Conservation (phyloP, 2,113 vertebrate genomes). For the Emberiza fucata region DNA sequence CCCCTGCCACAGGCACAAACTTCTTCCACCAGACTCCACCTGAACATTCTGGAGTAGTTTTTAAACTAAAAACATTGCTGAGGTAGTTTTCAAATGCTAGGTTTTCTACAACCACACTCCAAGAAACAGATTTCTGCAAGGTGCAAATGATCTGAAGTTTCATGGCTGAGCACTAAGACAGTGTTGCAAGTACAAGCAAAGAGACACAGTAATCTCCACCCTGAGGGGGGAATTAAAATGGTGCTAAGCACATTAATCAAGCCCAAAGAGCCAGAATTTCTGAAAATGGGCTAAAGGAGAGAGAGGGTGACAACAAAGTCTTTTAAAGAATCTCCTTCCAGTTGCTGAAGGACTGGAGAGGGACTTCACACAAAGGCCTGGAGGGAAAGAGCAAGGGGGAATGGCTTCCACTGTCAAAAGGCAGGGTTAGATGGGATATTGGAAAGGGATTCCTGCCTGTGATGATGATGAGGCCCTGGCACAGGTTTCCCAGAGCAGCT, state of each 20-base stretch:
- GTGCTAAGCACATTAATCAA: not conserved
- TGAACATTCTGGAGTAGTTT: not conserved
- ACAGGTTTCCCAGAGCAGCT: fast-evolving
- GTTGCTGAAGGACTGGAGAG: not conserved
- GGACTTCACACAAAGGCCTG: not conserved
- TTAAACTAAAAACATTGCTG: not conserved
- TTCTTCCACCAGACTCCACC: not conserved
- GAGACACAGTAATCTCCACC: not conserved
- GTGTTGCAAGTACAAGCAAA: not conserved
- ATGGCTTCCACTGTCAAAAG: not conserved
- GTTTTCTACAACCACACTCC: not conserved
- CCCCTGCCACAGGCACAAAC: not conserved
- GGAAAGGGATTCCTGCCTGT: fast-evolving
- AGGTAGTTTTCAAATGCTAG: not conserved
- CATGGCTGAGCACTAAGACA: not conserved
- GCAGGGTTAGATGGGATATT: fast-evolving
- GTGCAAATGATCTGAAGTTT: not conserved
- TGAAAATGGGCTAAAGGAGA: not conserved
- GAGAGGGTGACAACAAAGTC: not conserved
- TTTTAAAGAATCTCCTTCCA: not conserved
- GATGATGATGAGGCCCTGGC: not conserved
- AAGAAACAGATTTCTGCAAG: not conserved
- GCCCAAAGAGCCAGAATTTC: not conserved
- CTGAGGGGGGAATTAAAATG: not conserved
- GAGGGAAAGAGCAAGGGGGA: not conserved